Evolutionary conservation across 2,888 invertebrate genomes (phyloP).

Genomic region (Aricia artaxerxes): DNA sequence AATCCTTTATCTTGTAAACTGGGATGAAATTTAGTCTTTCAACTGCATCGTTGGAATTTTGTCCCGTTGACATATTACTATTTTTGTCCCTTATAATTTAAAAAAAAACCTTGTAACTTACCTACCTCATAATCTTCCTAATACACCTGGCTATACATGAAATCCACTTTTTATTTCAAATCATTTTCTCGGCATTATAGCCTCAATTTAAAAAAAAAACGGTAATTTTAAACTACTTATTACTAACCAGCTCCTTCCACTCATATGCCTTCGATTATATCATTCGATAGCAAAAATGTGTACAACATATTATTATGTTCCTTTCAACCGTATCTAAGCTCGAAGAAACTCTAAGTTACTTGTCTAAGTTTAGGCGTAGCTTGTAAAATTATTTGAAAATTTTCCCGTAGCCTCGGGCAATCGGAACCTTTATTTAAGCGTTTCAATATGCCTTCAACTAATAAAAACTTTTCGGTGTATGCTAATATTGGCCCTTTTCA

Average conservation of each 20-base stretch:
- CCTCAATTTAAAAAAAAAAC: too few relatives aligned
- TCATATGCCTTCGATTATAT: too few relatives aligned
- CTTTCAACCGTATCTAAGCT: neutral
- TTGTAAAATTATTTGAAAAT: conserved; percentile 16
- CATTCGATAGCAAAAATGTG: too few relatives aligned
- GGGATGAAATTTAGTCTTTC: neutral
- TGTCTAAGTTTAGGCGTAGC: neutral
- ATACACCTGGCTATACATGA: too few relatives aligned
- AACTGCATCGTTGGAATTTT: neutral
- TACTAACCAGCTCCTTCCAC: too few relatives aligned
- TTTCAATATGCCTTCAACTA: conserved; percentile 24
- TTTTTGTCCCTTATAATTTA: too few relatives aligned
- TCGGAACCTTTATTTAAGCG: conserved; percentile 1
- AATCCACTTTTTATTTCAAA: too few relatives aligned
- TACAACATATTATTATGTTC: too few relatives aligned
- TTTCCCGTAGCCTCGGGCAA: neutral
- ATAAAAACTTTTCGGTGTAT: conserved; percentile 24
- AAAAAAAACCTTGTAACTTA: too few relatives aligned
- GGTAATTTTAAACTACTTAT: too few relatives aligned
- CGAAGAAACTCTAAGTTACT: neutral
- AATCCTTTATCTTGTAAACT: neutral
- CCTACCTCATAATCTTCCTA: too few relatives aligned
- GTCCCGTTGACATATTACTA: neutral
- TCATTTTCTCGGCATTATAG: too few relatives aligned
- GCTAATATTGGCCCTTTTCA: conserved; percentile 26